These are phyloP conservation scores for Dolichopus griseipennis DNA, from an alignment of 2,888 invertebrate species.

Conservation along the genomic window DNA sequence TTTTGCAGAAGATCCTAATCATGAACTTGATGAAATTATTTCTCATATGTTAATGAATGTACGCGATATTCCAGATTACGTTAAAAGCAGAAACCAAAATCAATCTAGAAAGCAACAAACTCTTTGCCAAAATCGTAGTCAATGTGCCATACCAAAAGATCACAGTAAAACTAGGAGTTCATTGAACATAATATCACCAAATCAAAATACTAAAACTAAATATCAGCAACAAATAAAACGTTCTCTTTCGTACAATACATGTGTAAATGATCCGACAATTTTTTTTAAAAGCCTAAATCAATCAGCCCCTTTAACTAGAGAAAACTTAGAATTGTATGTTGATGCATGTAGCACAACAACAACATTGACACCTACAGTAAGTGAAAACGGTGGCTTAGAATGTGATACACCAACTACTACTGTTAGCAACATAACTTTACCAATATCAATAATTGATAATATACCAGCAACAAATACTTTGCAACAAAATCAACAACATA, in stretches of 20 bases:
- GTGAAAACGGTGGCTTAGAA: conserved; percentile 30
- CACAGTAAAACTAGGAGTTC: conserved; percentile 7
- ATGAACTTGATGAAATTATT: conserved; percentile 74
- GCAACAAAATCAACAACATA: conserved; percentile 18
- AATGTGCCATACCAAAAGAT: conserved; percentile 23
- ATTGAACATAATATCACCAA: conserved; percentile 17
- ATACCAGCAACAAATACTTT: conserved; percentile 14
- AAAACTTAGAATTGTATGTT: conserved; percentile 25
- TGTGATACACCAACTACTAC: conserved; percentile 17
- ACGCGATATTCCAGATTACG: conserved; percentile 63
- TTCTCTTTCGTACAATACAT: conserved; percentile 25
- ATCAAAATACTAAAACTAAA: conserved; percentile 19
- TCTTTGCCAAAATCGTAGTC: conserved; percentile 22
- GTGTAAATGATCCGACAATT: conserved; percentile 15
- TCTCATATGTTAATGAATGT: conserved; percentile 82
- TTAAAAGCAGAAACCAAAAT: conserved; percentile 19
- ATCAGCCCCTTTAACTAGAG: conserved; percentile 16
- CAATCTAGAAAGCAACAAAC: conserved; percentile 18
- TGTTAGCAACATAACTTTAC: not conserved
- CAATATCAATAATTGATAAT: not conserved
- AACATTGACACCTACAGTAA: conserved; percentile 29
- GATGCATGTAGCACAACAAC: conserved; percentile 31
- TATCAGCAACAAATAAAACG: conserved; percentile 22
- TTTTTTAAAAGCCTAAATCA: conserved; percentile 8
- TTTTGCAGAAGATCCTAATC: conserved; percentile 44